These are phyloP conservation scores for Abrostola triplasia DNA, from an alignment of 2,888 invertebrate species.

Conservation along the genomic window DNA sequence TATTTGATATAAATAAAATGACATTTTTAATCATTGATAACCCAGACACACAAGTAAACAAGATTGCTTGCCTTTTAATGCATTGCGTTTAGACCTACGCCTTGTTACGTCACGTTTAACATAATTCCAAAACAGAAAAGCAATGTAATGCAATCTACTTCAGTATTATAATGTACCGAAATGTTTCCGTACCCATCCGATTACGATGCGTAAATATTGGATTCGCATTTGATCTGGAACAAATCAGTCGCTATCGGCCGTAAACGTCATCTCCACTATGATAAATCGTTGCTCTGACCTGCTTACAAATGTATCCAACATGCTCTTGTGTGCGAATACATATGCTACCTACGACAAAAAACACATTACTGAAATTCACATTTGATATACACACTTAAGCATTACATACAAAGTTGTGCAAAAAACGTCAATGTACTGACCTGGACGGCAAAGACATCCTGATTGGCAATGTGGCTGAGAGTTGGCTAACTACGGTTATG, in stretches of 20 bases:
- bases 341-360: slow-evolving; percentile 47
- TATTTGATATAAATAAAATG: no score
- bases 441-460: background rate
- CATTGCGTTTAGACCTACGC: no score
- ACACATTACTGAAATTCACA: slow-evolving; percentile 46
- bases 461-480: background rate
- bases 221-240: slow-evolving; percentile 77
- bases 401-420: background rate
- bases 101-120: slow-evolving; percentile 20
- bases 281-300: slow-evolving; percentile 75
- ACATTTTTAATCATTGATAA: no score
- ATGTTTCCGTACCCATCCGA: slow-evolving; percentile 60
- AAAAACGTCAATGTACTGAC: background rate
- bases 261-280: slow-evolving; percentile 75
- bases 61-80: no score
- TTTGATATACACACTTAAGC: slow-evolving; percentile 14
- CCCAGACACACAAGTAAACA: no score
- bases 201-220: slow-evolving; percentile 72
- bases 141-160: slow-evolving; percentile 44
- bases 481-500: background rate
- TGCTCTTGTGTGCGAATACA: slow-evolving; percentile 48
- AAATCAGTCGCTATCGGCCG: slow-evolving; percentile 75
- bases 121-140: slow-evolving; percentile 17
- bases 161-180: slow-evolving; percentile 49
- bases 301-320: slow-evolving; percentile 69